A percentile compares a stretch with the other conserved stretches of the same genome.
Conservation (phyloP, 2,113 vertebrate genomes). For the Mustelus asterias region DNA sequence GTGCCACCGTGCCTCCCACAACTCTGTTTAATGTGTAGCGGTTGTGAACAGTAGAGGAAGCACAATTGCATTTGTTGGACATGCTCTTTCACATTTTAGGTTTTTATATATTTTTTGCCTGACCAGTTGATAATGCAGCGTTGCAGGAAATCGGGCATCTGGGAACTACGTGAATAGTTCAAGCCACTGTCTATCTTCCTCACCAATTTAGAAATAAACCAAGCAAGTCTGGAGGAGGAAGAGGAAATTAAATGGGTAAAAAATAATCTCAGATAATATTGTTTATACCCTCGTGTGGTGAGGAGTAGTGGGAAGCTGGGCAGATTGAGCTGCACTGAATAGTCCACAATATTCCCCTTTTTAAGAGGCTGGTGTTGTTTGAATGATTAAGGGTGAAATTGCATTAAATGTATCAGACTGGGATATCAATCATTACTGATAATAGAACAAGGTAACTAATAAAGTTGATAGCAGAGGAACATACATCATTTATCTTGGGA, state of each 20-base stretch:
- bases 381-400: constrained; percentile 14
- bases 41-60: not conserved
- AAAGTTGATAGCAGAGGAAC: not conserved
- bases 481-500: not conserved
- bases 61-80: not conserved
- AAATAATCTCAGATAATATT: not conserved
- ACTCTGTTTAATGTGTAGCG: not conserved
- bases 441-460: not conserved
- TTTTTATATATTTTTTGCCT: not conserved
- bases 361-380: not conserved
- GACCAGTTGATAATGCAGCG: not conserved
- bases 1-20: not conserved
- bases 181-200: not conserved
- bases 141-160: not conserved
- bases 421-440: not conserved
- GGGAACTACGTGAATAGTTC: not conserved
- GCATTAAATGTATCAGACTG: not conserved
- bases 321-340: not conserved
- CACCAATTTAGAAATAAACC: not conserved
- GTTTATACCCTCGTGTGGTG: not conserved
- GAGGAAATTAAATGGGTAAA: not conserved
- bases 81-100: not conserved
- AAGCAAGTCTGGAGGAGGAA: not conserved
- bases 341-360: not conserved
- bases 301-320: not conserved